Conservation (phyloP, 2,797 vertebrate genomes). For the Enteromius paludinosus region DNA sequence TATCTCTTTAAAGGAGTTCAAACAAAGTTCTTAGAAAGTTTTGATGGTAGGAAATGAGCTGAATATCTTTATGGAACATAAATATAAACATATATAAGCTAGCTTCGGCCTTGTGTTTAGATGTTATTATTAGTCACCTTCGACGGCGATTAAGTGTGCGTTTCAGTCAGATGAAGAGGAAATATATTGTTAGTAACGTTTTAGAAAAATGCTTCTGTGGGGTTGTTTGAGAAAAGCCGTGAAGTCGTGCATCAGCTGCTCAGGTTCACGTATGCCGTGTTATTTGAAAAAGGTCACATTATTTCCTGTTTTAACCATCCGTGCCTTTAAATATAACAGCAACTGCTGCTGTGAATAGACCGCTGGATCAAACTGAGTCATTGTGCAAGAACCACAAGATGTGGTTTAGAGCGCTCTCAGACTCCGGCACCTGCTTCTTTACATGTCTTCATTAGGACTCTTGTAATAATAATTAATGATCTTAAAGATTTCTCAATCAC, state of each 20-base stretch:
- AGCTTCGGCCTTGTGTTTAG: no score
- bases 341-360: background rate
- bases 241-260: background rate
- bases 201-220: no score
- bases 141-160: no score
- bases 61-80: background rate
- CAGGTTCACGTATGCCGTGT: background rate
- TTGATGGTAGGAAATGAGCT: no score
- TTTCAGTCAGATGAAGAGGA: no score
- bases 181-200: background rate
- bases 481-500: background rate
- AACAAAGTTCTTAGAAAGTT: background rate
- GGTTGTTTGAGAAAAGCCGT: background rate
- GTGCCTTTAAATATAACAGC: conserved; percentile 15
- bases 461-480: no score
- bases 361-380: background rate
- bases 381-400: background rate
- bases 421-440: background rate
- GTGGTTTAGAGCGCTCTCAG: background rate
- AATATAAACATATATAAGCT: no score
- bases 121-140: no score
- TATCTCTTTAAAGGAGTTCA: background rate
- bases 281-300: background rate
- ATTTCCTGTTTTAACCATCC: conserved; percentile 12
- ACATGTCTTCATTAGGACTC: background rate